Percentiles rank a stretch among this genome's conserved stretches.
Evolutionary conservation across 2,888 invertebrate genomes (phyloP).

Genomic region (Leptopterna dolabrata): DNA sequence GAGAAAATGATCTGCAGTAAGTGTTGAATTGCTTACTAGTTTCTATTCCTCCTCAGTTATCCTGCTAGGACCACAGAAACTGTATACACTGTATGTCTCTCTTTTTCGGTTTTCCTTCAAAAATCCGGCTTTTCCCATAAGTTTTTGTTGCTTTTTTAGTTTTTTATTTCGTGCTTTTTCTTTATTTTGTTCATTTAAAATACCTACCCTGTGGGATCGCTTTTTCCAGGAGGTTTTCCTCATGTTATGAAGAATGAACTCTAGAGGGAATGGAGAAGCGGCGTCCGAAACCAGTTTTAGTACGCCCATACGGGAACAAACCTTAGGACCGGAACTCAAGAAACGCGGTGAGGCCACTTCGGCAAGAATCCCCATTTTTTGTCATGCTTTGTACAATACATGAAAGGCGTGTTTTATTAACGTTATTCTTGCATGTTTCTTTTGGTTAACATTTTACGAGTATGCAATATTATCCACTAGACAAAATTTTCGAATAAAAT

Average conservation of each 20-base stretch:
- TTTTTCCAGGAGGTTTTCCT: constrained; percentile 9
- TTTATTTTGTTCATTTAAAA: neutral
- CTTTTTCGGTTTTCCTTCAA: too few species aligned
- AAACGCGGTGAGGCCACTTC: constrained; percentile 44
- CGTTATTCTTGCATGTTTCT: too few species aligned
- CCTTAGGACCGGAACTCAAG: neutral
- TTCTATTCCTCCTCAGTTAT: too few species aligned
- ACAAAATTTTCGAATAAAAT: too few species aligned
- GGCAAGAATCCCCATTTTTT: neutral
- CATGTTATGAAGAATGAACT: constrained; percentile 49
- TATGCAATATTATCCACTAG: too few species aligned
- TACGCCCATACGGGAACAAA: constrained; percentile 46
- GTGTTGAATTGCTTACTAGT: too few species aligned
- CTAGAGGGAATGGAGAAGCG: neutral
- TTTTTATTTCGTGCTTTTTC: neutral
- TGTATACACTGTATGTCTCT: too few species aligned
- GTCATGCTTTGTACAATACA: neutral
- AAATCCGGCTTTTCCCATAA: too few species aligned
- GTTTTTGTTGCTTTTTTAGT: neutral
- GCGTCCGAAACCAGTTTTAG: constrained; percentile 44
- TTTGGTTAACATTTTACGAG: too few species aligned
- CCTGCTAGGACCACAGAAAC: too few species aligned
- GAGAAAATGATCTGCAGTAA: too few species aligned
- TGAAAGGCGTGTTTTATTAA: neutral
- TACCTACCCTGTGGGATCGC: neutral